Percentiles rank a stretch among this genome's conserved stretches.
phyloP scores from a whole-genome alignment of 1,140 invertebrate species.

The Drosophila kepulauana region DNA sequence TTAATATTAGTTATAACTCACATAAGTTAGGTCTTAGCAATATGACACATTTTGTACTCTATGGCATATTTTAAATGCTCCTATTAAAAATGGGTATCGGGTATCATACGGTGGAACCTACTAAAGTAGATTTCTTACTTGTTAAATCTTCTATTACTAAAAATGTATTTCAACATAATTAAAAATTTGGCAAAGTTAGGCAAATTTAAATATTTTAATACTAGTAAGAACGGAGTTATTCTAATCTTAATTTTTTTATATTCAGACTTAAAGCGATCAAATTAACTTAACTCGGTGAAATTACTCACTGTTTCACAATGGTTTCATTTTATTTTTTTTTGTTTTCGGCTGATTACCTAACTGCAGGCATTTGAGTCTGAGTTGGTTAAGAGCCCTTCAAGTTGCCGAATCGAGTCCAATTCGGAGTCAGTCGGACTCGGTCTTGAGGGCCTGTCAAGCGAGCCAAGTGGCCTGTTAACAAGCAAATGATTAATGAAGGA shows the following conservation, averaged over 20 bases:
- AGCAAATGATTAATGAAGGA: constrained; percentile 77
- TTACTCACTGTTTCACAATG: constrained; percentile 1
- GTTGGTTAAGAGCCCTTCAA: constrained; percentile 21
- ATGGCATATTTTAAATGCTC: no score
- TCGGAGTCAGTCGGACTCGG: constrained; percentile 11
- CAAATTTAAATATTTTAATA: no score
- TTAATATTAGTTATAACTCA: no score
- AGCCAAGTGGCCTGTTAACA: constrained; percentile 76
- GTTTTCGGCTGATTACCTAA: constrained; percentile 10
- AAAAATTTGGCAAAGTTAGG: no score
- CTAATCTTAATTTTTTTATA: background rate
- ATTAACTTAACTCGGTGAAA: background rate
- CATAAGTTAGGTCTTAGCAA: no score
- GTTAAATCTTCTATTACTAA: no score
- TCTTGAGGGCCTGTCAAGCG: constrained; percentile 65
- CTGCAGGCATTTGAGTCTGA: constrained; percentile 15
- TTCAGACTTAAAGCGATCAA: background rate
- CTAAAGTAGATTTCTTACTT: no score
- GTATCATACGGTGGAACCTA: no score
- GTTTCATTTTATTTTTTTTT: background rate
- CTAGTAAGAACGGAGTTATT: background rate
- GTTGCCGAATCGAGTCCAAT: constrained; percentile 29
- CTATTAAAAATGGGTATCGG: no score
- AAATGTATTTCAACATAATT: no score
- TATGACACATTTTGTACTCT: no score